Evolutionary conservation across 2,888 invertebrate species (phyloP).

Genomic region (Campoplex capitator): DNA sequence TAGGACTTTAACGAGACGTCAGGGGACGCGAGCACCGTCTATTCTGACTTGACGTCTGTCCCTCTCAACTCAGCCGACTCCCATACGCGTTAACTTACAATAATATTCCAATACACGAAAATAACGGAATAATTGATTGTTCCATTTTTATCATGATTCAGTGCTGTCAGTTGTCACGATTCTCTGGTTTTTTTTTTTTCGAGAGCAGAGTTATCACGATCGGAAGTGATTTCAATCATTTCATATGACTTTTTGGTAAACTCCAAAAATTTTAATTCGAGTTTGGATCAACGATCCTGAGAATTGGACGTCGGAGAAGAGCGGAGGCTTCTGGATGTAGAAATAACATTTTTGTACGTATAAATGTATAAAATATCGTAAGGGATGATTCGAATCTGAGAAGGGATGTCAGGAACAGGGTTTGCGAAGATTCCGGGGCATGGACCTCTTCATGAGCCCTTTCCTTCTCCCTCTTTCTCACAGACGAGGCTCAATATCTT

Average conservation of each 20-base stretch:
- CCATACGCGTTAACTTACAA: not conserved
- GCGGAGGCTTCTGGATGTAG: not conserved
- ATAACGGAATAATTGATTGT: not conserved
- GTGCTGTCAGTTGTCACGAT: not conserved
- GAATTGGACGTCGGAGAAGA: conserved; percentile 15
- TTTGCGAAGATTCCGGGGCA: conserved; percentile 29
- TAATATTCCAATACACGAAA: not conserved
- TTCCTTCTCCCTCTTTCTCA: conserved; percentile 24
- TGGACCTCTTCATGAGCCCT: conserved; percentile 51
- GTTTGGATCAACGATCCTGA: conserved; percentile 36
- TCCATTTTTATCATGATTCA: not conserved
- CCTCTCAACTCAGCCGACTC: conserved; percentile 21
- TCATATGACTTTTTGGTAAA: no score
- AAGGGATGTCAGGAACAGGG: conserved; percentile 14
- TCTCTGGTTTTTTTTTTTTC: not conserved
- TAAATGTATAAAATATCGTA: not conserved
- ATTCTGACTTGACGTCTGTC: conserved; percentile 5
- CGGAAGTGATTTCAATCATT: no score
- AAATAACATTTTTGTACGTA: no score
- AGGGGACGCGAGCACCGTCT: conserved; percentile 27
- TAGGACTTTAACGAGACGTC: conserved; percentile 59
- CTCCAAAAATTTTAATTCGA: no score
- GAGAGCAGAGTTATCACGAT: not conserved
- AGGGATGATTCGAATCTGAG: conserved; percentile 8
- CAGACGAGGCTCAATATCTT: conserved; percentile 70